phyloP scores from a whole-genome alignment of 2,113 vertebrate species.

The Phainopepla nitens region DNA sequence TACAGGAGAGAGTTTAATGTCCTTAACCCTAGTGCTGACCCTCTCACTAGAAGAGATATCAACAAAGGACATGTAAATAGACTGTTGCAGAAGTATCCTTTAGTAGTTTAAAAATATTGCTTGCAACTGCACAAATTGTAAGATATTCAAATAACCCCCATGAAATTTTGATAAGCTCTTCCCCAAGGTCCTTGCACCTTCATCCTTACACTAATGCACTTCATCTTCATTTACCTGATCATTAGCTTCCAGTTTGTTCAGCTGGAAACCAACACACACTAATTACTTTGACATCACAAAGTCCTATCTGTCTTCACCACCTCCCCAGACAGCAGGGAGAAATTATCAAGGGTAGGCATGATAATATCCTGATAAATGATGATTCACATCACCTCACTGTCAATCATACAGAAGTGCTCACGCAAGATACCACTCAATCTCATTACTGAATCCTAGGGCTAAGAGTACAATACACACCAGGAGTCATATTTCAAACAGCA shows the following conservation, averaged over 20 bases:
- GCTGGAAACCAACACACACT: constrained; percentile 79
- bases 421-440: constrained; percentile 71
- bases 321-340: constrained; percentile 78
- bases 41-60: not conserved
- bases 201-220: constrained; percentile 68
- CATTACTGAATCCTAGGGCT: constrained; percentile 66
- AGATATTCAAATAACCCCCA: constrained; percentile 51
- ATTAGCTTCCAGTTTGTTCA: constrained; percentile 81
- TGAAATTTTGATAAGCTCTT: constrained; percentile 69
- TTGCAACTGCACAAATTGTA: constrained; percentile 38
- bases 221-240: constrained; percentile 80
- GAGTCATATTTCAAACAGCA: constrained; percentile 72
- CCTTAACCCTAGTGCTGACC: constrained; percentile 8
- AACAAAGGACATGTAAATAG: constrained; percentile 36
- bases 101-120: constrained; percentile 33
- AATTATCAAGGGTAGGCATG: constrained; percentile 74
- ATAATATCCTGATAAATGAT: constrained; percentile 77
- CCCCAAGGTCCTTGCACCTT: constrained; percentile 68
- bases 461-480: constrained; percentile 65
- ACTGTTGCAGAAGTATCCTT: not conserved
- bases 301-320: constrained; percentile 72
- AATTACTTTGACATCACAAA: constrained; percentile 80
- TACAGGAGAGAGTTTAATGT: not conserved
- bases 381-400: constrained; percentile 73
- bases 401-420: constrained; percentile 71